phyloP scores from a whole-genome alignment of 1,140 invertebrate genomes.

The Drosophila simulans region DNA sequence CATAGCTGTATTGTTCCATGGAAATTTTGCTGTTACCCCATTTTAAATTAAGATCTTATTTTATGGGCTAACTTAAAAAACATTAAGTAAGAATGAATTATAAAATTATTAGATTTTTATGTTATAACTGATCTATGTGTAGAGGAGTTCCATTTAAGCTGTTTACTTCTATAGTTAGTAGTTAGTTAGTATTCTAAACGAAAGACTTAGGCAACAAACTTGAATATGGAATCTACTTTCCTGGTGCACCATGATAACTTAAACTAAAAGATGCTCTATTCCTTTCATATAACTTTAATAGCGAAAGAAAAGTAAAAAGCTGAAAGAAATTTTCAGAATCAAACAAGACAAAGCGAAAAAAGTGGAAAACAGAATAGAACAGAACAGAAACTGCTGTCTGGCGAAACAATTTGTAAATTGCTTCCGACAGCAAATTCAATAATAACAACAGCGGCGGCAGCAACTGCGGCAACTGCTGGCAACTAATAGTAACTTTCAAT shows the following conservation, averaged over 20 bases:
- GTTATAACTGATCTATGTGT: neutral
- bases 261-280: neutral
- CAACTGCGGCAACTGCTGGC: constrained; percentile 17
- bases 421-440: constrained; percentile 79
- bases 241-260: neutral
- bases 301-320: constrained; percentile 7
- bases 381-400: constrained; percentile 32
- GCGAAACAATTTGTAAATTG: constrained; percentile 71
- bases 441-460: constrained; percentile 45
- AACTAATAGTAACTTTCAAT: constrained; percentile 82
- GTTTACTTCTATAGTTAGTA: too few relatives aligned
- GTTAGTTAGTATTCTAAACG: neutral
- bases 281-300: neutral
- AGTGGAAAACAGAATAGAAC: constrained; percentile 6
- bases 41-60: too few relatives aligned
- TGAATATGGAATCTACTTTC: neutral
- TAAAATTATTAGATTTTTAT: neutral
- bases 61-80: too few relatives aligned
- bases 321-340: constrained; percentile 2
- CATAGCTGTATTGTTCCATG: neutral
- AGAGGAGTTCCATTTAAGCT: too few relatives aligned
- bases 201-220: constrained; percentile 2
- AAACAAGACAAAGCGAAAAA: constrained; percentile 16
- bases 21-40: too few relatives aligned
- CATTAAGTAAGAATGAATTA: too few relatives aligned